These are phyloP conservation scores for Caenorhabditis plicata DNA, from an alignment of 2,888 invertebrate genomes.

Conservation along the genomic window DNA sequence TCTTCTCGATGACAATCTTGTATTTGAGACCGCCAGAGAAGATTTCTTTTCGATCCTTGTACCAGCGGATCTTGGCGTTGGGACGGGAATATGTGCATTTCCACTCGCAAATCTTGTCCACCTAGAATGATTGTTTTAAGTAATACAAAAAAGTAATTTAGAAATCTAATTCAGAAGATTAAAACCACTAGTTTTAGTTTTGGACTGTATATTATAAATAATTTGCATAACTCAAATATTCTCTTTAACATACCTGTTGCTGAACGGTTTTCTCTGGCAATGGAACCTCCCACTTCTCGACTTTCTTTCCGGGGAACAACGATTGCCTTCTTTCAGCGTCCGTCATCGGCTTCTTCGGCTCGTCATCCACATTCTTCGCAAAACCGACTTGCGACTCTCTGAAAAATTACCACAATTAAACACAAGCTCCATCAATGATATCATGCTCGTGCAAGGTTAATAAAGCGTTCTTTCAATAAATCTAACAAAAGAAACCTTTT, in stretches of 20 bases:
- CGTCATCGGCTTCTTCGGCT: slow-evolving; percentile 30
- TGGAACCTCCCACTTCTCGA: slow-evolving; percentile 62
- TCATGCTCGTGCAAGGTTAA: no score
- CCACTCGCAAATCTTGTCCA: slow-evolving; percentile 90
- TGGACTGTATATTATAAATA: no score
- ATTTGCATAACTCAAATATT: no score
- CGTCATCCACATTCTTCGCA: slow-evolving; percentile 19
- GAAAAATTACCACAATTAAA: slow-evolving; percentile 1
- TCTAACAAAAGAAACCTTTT: slow-evolving; percentile 4
- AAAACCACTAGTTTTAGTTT: no score
- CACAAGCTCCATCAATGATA: not conserved
- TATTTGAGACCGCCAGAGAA: slow-evolving; percentile 78
- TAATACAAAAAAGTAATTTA: not conserved
- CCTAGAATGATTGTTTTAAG: slow-evolving; percentile 66
- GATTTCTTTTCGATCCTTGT: slow-evolving; percentile 64
- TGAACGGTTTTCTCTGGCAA: slow-evolving; percentile 56
- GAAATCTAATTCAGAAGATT: not conserved
- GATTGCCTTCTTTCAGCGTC: slow-evolving; percentile 52
- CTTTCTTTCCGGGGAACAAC: slow-evolving; percentile 62
- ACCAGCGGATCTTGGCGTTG: slow-evolving; percentile 72
- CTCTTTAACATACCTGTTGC: slow-evolving; percentile 46
- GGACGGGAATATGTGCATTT: slow-evolving; percentile 93
- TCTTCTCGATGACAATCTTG: slow-evolving; percentile 89
- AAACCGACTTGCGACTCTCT: slow-evolving; percentile 35
- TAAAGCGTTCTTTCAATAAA: not conserved